A percentile compares a stretch with the other conserved stretches of the same genome.
phyloP scores from a whole-genome alignment of 2,797 vertebrate species.

The Lepilemur septentrionalis region DNA sequence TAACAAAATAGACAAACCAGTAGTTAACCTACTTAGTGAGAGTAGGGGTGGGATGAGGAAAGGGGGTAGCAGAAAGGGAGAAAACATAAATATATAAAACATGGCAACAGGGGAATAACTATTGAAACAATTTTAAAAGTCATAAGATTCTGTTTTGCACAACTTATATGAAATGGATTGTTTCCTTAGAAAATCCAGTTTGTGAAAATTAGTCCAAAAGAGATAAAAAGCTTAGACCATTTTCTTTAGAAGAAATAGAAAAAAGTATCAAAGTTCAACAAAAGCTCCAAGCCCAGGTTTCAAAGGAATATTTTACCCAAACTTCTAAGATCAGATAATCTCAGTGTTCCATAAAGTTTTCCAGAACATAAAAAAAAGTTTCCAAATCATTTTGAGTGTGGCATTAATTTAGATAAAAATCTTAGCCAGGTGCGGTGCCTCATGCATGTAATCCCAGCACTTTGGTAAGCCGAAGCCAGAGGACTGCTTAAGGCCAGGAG shows the following conservation, averaged over 20 bases:
- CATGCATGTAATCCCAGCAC: neutral
- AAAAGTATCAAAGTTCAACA: neutral
- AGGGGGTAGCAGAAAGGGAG: neutral
- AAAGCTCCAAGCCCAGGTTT: neutral
- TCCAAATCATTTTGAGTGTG: neutral
- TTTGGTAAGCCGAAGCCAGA: neutral
- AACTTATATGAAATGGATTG: neutral
- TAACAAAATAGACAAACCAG: neutral
- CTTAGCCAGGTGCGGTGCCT: too few species aligned
- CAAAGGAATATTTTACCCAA: neutral
- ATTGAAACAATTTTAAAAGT: neutral
- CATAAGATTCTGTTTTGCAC: neutral
- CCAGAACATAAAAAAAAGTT: neutral
- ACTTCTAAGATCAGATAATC: neutral
- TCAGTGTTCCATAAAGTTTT: neutral
- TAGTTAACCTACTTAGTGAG: neutral
- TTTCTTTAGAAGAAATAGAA: neutral
- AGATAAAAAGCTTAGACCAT: neutral
- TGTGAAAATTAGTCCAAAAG: neutral
- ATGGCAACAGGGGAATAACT: neutral
- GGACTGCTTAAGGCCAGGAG: neutral
- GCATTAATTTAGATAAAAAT: neutral
- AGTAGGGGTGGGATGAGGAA: too few species aligned
- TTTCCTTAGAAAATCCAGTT: slow-evolving; percentile 4
- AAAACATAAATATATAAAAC: neutral